Evolutionary conservation across 2,888 invertebrate species (phyloP).

Genomic region (Synergus gifuensis): DNA sequence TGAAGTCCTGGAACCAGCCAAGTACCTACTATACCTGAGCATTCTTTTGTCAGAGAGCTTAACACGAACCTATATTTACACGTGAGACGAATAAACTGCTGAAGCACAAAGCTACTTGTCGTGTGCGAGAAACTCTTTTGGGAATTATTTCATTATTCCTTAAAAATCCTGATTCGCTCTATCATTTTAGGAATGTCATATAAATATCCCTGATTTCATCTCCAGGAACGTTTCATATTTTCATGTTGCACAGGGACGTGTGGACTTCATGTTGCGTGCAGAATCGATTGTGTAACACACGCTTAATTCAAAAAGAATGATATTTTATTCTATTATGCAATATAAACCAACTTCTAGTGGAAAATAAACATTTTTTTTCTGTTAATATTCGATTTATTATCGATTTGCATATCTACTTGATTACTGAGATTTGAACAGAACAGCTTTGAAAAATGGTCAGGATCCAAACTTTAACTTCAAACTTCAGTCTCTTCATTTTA

Average conservation of each 20-base stretch:
- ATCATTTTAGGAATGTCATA: conserved; percentile 5
- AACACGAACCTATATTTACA: conserved; percentile 57
- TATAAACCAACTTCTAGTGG: neutral
- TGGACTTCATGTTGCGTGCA: conserved; percentile 14
- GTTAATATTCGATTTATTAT: too few relatives aligned
- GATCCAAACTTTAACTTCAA: too few relatives aligned
- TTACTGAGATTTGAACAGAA: too few relatives aligned
- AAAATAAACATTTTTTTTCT: too few relatives aligned
- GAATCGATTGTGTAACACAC: conserved; percentile 16
- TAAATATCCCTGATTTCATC: conserved; percentile 14
- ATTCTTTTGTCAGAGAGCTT: conserved; percentile 69
- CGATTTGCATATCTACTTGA: too few relatives aligned
- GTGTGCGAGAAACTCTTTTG: conserved; percentile 62
- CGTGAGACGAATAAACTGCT: conserved; percentile 44
- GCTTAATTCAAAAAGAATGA: conserved; percentile 8
- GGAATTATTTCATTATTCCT: conserved; percentile 49
- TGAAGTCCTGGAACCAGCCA: conserved; percentile 66
- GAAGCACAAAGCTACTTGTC: conserved; percentile 55
- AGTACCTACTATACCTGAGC: conserved; percentile 67
- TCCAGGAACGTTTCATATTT: neutral
- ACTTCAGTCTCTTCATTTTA: too few relatives aligned
- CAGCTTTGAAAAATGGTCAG: too few relatives aligned
- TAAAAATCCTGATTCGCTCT: conserved; percentile 26
- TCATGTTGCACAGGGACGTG: neutral
- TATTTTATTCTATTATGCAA: neutral